A percentile compares a stretch with the other conserved stretches of the same genome.
phyloP scores from a whole-genome alignment of 2,113 vertebrate genomes.

The Chrysochloris asiatica region DNA sequence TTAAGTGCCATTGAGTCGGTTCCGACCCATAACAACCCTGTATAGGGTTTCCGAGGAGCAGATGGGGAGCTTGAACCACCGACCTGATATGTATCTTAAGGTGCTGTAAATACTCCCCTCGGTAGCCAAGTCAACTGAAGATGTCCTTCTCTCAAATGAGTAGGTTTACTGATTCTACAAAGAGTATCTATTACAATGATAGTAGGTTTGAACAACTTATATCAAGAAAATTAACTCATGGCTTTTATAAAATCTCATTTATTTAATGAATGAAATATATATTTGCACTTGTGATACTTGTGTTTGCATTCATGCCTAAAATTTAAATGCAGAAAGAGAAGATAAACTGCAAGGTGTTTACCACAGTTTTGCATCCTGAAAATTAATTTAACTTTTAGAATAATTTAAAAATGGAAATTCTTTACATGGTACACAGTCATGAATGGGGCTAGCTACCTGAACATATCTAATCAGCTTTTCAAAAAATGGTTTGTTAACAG shows the following conservation, averaged over 20 bases:
- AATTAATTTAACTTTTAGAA: not conserved
- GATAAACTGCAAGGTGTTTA: not conserved
- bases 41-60: no score
- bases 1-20: no score
- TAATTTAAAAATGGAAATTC: not conserved
- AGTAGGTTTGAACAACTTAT: not conserved
- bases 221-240: not conserved
- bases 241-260: not conserved
- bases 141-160: not conserved
- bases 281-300: not conserved
- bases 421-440: not conserved
- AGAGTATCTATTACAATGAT: not conserved
- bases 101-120: conserved; percentile 8
- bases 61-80: no score
- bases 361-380: not conserved
- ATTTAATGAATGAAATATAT: not conserved
- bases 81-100: not conserved
- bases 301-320: not conserved
- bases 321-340: not conserved
- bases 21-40: no score
- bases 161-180: not conserved
- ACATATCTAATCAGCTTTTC: no score
- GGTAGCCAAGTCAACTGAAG: not conserved
- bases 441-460: not conserved
- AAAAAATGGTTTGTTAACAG: no score